Conservation (phyloP, 2,113 vertebrate genomes). For the Epinephelus cyanopodus region DNA sequence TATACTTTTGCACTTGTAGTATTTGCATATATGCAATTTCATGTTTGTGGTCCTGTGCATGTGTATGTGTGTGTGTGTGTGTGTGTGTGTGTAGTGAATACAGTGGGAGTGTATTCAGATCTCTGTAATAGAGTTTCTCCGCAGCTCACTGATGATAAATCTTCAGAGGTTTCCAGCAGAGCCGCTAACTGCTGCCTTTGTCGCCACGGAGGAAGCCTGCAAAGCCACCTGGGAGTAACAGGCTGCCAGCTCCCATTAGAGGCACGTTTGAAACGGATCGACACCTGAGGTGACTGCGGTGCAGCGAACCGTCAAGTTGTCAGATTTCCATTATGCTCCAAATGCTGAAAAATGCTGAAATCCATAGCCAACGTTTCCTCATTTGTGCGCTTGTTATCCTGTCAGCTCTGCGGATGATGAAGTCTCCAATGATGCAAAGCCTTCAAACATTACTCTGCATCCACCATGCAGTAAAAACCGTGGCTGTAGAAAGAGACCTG, state of each 20-base stretch:
- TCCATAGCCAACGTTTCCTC: neutral
- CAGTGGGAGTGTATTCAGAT: neutral
- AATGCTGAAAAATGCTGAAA: neutral
- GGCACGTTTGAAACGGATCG: neutral
- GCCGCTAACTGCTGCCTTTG: neutral
- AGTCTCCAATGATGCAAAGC: neutral
- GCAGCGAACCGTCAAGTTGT: neutral
- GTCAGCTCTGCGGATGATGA: neutral
- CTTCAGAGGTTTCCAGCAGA: neutral
- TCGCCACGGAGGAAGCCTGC: neutral
- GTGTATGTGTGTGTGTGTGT: neutral
- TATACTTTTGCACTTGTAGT: too few species aligned
- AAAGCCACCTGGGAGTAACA: slow-evolving; percentile 28
- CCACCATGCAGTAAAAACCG: too few species aligned
- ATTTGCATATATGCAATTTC: too few species aligned
- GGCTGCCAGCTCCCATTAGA: slow-evolving; percentile 40
- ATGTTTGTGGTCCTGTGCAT: too few species aligned
- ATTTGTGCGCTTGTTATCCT: neutral
- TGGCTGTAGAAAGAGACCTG: too few species aligned
- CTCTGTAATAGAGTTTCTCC: neutral
- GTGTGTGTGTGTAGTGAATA: too few species aligned
- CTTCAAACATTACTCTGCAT: neutral
- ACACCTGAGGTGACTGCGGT: slow-evolving; percentile 8
- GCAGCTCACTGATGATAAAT: slow-evolving; percentile 21
- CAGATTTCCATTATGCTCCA: neutral